Conservation (phyloP, 2,888 invertebrate genomes). For the Autographa gamma region DNA sequence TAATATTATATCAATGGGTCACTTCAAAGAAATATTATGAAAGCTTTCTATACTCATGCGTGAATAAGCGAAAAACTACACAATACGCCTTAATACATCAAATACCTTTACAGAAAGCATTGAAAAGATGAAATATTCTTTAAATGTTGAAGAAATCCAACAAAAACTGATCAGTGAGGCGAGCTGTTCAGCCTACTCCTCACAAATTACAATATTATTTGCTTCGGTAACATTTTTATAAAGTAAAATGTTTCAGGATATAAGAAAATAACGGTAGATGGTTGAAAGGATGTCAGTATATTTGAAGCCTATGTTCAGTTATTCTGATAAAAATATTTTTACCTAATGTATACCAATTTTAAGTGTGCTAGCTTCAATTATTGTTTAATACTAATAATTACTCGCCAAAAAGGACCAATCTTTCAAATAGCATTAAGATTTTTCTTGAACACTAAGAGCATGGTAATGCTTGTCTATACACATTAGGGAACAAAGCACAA, state of each 20-base stretch:
- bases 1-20: background rate
- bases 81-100: conserved; percentile 6
- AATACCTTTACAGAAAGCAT: conserved; percentile 17
- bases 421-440: conserved; percentile 3
- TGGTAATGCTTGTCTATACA: conserved; percentile 42
- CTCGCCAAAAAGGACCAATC: background rate
- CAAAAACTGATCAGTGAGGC: conserved; percentile 33
- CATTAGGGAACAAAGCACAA: conserved; percentile 44
- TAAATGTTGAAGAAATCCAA: conserved; percentile 31
- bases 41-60: background rate
- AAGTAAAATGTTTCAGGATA: conserved; percentile 21
- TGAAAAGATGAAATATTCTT: conserved; percentile 24
- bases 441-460: conserved; percentile 37
- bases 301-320: no score
- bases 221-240: conserved; percentile 30
- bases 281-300: background rate
- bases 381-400: background rate
- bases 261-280: background rate
- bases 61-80: conserved; percentile 11
- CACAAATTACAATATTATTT: conserved; percentile 60
- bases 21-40: conserved; percentile 1
- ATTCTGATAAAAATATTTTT: no score
- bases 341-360: no score
- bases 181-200: conserved; percentile 34
- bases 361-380: no score